Evolutionary conservation across 2,888 invertebrate genomes (phyloP).

Genomic region (Steromphala cineraria): DNA sequence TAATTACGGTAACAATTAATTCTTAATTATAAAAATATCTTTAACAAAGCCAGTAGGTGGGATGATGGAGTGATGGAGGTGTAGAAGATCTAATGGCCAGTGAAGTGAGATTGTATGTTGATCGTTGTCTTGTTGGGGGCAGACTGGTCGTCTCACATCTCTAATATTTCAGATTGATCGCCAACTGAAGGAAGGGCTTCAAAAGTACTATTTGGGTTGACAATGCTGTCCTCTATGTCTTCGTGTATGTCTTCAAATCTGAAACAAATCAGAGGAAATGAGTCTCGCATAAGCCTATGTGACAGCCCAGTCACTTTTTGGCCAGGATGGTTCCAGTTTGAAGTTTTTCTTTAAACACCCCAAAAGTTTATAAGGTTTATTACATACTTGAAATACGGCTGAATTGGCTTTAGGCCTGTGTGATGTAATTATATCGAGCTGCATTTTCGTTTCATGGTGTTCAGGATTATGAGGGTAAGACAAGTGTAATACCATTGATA

Average conservation of each 20-base stretch:
- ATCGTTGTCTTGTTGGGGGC: neutral
- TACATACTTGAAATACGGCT: too few species aligned
- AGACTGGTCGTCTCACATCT: constrained; percentile 36
- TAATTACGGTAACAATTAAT: too few species aligned
- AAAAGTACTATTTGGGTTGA: constrained; percentile 44
- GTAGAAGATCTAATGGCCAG: neutral
- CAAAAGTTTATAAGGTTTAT: too few species aligned
- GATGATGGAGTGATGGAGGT: neutral
- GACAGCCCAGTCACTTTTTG: too few species aligned
- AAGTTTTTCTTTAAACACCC: too few species aligned
- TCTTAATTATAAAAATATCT: neutral
- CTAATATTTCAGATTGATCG: constrained; percentile 49
- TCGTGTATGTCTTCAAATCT: constrained; percentile 63
- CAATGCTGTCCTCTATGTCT: constrained; percentile 57
- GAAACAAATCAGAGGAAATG: neutral
- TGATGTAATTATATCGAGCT: too few species aligned
- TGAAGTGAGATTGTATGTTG: neutral
- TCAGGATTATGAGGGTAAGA: too few species aligned
- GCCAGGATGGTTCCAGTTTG: too few species aligned
- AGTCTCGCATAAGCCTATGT: too few species aligned
- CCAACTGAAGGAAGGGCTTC: constrained; percentile 44
- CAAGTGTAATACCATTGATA: too few species aligned
- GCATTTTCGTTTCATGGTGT: too few species aligned
- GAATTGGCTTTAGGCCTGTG: too few species aligned
- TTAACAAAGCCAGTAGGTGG: neutral